Evolutionary conservation across 1,140 invertebrate genomes (phyloP).

Genomic region (Lasioglossum baleicum): DNA sequence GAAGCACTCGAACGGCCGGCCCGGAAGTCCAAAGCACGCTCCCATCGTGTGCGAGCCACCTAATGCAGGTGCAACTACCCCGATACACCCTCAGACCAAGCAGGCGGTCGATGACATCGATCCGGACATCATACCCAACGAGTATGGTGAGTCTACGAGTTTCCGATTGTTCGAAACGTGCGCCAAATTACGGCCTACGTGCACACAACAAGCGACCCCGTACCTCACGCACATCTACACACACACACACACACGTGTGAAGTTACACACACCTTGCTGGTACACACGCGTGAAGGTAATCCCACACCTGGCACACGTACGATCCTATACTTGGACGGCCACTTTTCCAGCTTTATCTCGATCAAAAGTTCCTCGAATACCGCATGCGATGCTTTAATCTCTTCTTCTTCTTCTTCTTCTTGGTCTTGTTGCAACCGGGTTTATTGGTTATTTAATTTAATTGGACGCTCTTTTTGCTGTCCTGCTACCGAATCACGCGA

Average conservation of each 20-base stretch:
- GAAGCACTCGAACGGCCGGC: slow-evolving; percentile 80
- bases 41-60: slow-evolving; percentile 81
- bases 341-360: neutral
- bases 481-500: neutral
- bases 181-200: slow-evolving; percentile 23
- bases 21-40: slow-evolving; percentile 83
- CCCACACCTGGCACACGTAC: too few relatives aligned
- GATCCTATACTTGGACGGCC: neutral
- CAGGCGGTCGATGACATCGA: slow-evolving; percentile 83
- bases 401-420: neutral
- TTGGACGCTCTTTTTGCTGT: neutral
- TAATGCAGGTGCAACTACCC: slow-evolving; percentile 79
- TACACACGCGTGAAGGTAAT: too few relatives aligned
- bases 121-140: slow-evolving; percentile 91
- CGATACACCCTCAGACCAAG: slow-evolving; percentile 72
- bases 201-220: neutral
- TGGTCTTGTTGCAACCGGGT: slow-evolving; percentile 2
- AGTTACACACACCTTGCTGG: too few relatives aligned
- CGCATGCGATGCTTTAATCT: neutral
- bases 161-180: slow-evolving; percentile 39
- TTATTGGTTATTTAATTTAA: slow-evolving; percentile 18
- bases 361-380: neutral
- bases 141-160: slow-evolving; percentile 85
- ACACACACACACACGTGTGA: too few relatives aligned
- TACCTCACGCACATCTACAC: neutral